Conservation (phyloP, 2,113 vertebrate species). For the Stercorarius parasiticus region DNA sequence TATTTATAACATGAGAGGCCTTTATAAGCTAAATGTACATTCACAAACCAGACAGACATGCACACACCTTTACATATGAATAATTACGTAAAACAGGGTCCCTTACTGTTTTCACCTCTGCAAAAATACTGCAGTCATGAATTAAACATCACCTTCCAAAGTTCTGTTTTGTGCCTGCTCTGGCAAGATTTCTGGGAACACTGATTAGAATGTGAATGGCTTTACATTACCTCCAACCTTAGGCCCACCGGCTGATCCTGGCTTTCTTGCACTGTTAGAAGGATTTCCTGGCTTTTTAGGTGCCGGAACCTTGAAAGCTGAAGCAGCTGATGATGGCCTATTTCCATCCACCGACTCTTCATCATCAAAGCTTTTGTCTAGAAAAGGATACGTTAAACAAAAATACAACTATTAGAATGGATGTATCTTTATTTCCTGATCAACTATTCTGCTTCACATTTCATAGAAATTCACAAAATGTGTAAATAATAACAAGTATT, state of each 20-base stretch:
- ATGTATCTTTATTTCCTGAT: background rate
- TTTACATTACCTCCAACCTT: conserved; percentile 85
- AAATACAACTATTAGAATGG: conserved; percentile 26
- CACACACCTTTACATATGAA: background rate
- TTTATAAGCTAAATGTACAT: background rate
- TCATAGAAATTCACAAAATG: background rate
- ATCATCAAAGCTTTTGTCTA: conserved; percentile 97
- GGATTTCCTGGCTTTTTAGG: conserved; percentile 90
- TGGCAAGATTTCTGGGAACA: conserved; percentile 25
- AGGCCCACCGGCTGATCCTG: conserved; percentile 84
- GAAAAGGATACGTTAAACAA: conserved; percentile 28
- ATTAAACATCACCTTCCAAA: conserved; percentile 69
- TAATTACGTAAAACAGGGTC: conserved; percentile 12
- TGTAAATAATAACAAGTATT: conserved; percentile 49
- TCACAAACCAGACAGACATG: background rate
- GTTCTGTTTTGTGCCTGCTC: conserved; percentile 29
- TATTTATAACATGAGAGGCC: background rate
- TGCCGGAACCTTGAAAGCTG: conserved; percentile 92
- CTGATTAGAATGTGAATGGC: conserved; percentile 32
- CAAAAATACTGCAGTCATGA: conserved; percentile 75
- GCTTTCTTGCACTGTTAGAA: conserved; percentile 82
- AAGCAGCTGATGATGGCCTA: conserved; percentile 87
- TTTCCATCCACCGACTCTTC: conserved; percentile 97
- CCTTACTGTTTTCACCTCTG: conserved; percentile 42
- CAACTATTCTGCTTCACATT: background rate